Evolutionary conservation across 2,888 invertebrate genomes (phyloP), one percentile per base, ranked within the genome.

Genomic region (Cyaniris semiargus): DNA sequence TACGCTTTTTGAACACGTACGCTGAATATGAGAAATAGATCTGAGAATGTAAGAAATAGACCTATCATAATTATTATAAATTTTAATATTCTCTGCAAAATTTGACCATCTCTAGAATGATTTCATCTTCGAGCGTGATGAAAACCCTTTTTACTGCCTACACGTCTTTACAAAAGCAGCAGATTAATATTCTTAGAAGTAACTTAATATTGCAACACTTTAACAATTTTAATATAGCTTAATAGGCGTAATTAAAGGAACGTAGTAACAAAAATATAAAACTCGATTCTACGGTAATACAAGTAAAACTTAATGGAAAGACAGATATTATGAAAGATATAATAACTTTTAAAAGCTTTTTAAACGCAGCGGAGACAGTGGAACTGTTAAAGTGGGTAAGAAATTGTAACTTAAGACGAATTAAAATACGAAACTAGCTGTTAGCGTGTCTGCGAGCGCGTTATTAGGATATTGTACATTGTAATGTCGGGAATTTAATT

Each of bases 291-390:
- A 27, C 13, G 27, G 13, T 66, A 66, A 66, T 66, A 27, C 27
- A 27, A 74, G 74, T 74, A 48, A 48, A 74, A 74, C 72, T 74
- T 44, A 74, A 74, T 74, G 53, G 74, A 44, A 74, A 74, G 44
- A 74, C 74, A 74, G 74, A 74, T 74, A 74, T 74, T 74, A 74
- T 74, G 74, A 74, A 74, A 74, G 48, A 74, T 53, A 74, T 74
- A 74, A 74, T 74, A 74, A 74, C 74, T 74, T 74, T 74, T 74
- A 74, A 74, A 74, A 74, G 74, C 74, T 74, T 74, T 44, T 74
- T 74, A 74, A 74, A 74, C 48, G 74, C 27, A 74, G 74, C 74
- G 48, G 74, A 44, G 74, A 74, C 74, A 74, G 48, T 74, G 23
- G 48, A 53, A 27, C 27, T 74, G 15, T 21, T 74, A 21, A 74